Evolutionary conservation across 2,113 vertebrate genomes (phyloP).

Genomic region (Notothenia coriiceps): DNA sequence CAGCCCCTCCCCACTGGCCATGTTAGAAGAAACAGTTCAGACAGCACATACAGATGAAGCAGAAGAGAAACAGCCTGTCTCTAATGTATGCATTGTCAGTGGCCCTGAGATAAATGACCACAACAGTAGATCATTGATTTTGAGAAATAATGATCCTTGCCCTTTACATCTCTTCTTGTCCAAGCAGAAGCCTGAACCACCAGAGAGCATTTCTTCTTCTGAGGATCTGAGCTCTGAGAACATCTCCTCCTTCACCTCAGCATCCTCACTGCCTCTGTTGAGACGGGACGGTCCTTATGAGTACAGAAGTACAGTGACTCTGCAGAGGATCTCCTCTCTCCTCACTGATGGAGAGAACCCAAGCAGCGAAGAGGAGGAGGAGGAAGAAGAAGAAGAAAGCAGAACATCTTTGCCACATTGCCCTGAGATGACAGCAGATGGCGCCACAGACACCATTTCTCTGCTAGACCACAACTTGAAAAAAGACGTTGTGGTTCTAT

Average conservation of each 20-base stretch:
- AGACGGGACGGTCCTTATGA: background rate
- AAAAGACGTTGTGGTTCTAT: conserved; percentile 27
- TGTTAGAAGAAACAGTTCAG: conserved; percentile 19
- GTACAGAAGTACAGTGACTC: conserved; percentile 30
- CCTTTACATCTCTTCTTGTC: background rate
- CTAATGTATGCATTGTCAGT: conserved; percentile 21
- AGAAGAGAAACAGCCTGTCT: conserved; percentile 3
- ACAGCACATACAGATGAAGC: conserved; percentile 10
- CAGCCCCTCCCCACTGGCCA: conserved; percentile 34
- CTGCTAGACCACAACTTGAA: conserved; percentile 20
- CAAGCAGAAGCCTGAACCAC: conserved; percentile 13
- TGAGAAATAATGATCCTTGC: background rate
- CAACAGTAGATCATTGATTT: background rate
- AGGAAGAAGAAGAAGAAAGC: conserved; percentile 30
- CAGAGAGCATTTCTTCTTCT: conserved; percentile 22
- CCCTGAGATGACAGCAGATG: conserved; percentile 56
- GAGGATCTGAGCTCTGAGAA: conserved; percentile 38
- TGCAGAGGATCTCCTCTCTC: conserved; percentile 55
- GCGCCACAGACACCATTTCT: conserved; percentile 23
- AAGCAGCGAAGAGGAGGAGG: conserved; percentile 9
- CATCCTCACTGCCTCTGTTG: conserved; percentile 38
- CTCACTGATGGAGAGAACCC: conserved; percentile 42
- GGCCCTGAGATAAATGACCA: background rate
- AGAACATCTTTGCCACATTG: background rate
- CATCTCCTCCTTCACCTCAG: conserved; percentile 42